These are phyloP conservation scores for Piliocolobus tephrosceles DNA, from an alignment of 2,113 vertebrate species.

Conservation along the genomic window DNA sequence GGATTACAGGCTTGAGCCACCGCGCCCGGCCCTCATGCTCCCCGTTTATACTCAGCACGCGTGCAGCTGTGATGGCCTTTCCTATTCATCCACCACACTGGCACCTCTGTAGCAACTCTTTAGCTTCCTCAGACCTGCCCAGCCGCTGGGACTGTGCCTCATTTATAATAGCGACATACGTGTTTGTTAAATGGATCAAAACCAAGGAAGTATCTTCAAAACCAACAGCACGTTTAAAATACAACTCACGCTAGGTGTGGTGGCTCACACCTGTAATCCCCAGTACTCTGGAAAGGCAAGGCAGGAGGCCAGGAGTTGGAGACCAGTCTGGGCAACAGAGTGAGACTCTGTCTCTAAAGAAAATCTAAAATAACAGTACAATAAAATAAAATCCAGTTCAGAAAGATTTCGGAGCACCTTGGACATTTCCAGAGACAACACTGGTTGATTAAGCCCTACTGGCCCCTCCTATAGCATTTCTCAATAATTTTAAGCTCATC, in stretches of 20 bases:
- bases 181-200: not conserved
- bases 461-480: not conserved
- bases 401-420: not conserved
- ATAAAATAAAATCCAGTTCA: not conserved
- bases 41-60: not conserved
- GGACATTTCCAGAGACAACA: not conserved
- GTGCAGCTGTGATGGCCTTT: not conserved
- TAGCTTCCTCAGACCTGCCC: not conserved
- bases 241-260: too few relatives aligned
- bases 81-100: rapidly evolving
- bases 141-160: not conserved
- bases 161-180: rapidly evolving
- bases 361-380: too few relatives aligned
- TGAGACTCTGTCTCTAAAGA: too few relatives aligned
- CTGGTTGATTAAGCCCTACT: not conserved
- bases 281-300: too few relatives aligned
- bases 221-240: not conserved
- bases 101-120: not conserved
- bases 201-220: not conserved
- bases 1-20: too few relatives aligned
- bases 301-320: too few relatives aligned
- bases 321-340: too few relatives aligned
- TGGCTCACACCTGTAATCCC: too few relatives aligned
- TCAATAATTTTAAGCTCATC: not conserved
- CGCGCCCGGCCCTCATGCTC: too few relatives aligned